Conservation (phyloP, 2,113 vertebrate species). For the Tupaia tana region DNA sequence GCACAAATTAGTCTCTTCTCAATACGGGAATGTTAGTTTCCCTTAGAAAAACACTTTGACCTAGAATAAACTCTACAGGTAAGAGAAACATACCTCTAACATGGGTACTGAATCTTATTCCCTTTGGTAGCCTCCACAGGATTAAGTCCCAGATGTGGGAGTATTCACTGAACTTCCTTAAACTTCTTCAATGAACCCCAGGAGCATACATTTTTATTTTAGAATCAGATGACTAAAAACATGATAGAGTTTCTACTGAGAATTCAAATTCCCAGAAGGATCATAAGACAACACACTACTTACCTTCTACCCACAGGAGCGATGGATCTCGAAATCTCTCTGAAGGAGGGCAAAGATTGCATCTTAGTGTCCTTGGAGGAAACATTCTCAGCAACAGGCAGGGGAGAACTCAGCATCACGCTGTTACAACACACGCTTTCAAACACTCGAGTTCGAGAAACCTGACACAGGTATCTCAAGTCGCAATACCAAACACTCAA, state of each 20-base stretch:
- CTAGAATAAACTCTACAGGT: background rate
- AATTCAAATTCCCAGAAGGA: constrained; percentile 39
- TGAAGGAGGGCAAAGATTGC: background rate
- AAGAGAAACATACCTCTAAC: constrained; percentile 12
- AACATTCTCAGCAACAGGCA: background rate
- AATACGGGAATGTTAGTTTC: background rate
- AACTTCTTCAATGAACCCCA: background rate
- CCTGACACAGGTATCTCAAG: background rate
- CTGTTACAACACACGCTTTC: background rate
- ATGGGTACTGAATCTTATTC: background rate
- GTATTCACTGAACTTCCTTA: background rate
- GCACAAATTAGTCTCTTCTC: background rate
- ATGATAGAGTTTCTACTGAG: background rate
- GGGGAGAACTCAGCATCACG: background rate
- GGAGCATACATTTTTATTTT: constrained; percentile 16
- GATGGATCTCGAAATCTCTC: background rate
- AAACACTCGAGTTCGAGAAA: background rate
- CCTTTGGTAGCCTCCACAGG: background rate
- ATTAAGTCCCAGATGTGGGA: background rate
- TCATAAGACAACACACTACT: background rate
- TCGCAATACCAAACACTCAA: background rate
- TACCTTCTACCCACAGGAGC: background rate
- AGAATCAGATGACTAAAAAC: background rate
- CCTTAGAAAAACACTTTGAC: background rate
- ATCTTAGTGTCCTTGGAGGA: background rate